Percentiles rank a stretch among this genome's conserved stretches.
Conservation (phyloP, 2,113 vertebrate species). For the Grammomys dolichurus region DNA sequence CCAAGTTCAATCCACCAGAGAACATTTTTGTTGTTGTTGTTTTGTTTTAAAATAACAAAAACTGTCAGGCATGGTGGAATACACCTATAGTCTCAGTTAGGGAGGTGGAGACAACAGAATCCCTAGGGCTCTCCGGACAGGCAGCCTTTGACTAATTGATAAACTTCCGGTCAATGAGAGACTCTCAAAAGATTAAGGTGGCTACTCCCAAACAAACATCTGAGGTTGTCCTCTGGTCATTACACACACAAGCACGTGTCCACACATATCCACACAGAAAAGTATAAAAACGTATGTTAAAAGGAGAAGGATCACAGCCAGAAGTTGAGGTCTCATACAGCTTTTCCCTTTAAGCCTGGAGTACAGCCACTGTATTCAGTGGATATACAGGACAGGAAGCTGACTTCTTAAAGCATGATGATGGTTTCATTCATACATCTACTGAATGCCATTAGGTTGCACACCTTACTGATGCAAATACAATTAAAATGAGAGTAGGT, state of each 20-base stretch:
- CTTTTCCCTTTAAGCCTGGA: background rate
- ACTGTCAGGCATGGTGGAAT: background rate
- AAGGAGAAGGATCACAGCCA: background rate
- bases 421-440: background rate
- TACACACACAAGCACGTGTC: background rate
- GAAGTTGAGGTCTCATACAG: background rate
- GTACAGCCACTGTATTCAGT: background rate
- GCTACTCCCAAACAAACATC: background rate
- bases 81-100: too few species aligned
- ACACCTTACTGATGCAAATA: background rate
- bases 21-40: background rate
- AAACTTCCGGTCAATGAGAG: background rate
- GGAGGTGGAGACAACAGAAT: background rate
- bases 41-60: background rate
- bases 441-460: background rate
- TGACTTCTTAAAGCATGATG: background rate
- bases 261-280: background rate
- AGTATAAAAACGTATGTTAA: background rate
- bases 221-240: background rate
- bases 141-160: background rate
- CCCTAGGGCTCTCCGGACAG: background rate
- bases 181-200: background rate
- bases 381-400: background rate
- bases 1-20: background rate
- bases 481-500: background rate